Conservation (phyloP, 2,113 vertebrate genomes). For the Muntiacus muntjak region DNA sequence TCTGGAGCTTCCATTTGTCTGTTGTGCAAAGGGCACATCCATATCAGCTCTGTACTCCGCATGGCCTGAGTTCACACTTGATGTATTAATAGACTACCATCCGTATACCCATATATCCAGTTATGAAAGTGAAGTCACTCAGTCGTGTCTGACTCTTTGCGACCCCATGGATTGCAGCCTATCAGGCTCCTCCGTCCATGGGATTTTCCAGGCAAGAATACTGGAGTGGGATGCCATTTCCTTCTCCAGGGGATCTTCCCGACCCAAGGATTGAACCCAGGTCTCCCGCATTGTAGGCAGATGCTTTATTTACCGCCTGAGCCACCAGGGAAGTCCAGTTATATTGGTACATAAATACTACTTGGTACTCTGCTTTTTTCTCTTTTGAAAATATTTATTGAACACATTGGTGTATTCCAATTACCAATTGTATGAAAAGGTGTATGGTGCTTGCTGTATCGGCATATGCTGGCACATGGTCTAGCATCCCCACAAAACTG, state of each 20-base stretch:
- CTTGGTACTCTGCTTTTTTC: not conserved
- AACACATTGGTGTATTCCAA: not conserved
- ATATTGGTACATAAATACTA: not conserved
- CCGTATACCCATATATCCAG: not conserved
- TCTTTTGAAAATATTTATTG: not conserved
- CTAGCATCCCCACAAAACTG: not conserved
- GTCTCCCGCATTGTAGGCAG: no score
- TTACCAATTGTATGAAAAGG: not conserved
- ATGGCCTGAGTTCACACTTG: not conserved
- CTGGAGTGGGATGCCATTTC: no score
- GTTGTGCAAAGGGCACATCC: not conserved
- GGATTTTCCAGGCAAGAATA: no score
- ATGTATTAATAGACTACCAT: not conserved
- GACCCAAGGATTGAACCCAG: no score
- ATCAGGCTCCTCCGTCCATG: no score
- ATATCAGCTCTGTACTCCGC: not conserved
- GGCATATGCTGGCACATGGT: not conserved
- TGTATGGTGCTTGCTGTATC: not conserved
- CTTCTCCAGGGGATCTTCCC: no score
- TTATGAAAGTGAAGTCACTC: no score
- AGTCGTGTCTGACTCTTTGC: no score
- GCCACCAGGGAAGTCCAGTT: no score
- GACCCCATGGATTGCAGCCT: no score
- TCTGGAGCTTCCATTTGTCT: not conserved
- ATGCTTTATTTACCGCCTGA: no score